A percentile compares a stretch with the other conserved stretches of the same genome.
These are phyloP conservation scores for Prionailurus viverrinus DNA, from an alignment of 2,113 vertebrate genomes.

Conservation along the genomic window DNA sequence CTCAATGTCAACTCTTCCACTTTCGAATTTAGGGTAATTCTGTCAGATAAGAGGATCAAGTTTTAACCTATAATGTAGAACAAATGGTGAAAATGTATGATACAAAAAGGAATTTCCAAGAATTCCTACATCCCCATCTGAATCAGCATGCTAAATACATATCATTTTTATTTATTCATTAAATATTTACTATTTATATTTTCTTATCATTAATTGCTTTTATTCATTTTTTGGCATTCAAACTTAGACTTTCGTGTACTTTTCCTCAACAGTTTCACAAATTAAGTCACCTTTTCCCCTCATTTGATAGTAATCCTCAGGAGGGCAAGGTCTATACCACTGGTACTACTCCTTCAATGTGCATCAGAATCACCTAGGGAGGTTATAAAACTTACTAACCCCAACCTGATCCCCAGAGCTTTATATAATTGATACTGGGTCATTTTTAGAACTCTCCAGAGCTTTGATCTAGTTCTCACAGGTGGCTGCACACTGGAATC, in stretches of 20 bases:
- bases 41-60: background rate
- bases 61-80: background rate
- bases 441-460: background rate
- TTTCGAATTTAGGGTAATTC: background rate
- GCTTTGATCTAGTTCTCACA: background rate
- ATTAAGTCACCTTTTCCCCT: background rate
- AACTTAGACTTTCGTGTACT: background rate
- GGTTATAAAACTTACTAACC: background rate
- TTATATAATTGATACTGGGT: background rate
- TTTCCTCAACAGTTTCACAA: background rate
- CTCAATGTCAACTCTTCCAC: background rate
- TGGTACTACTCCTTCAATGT: background rate
- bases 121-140: background rate
- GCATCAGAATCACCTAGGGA: background rate
- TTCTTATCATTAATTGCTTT: background rate
- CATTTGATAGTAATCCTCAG: background rate
- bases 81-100: background rate
- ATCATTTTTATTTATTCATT: background rate
- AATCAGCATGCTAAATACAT: background rate
- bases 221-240: conserved; percentile 16
- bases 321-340: background rate
- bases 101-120: background rate
- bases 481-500: background rate
- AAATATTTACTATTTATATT: conserved; percentile 26
- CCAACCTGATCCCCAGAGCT: background rate